A percentile compares a stretch with the other conserved stretches of the same genome.
Conservation (phyloP, 2,113 vertebrate species). For the Ramphastos sulfuratus region DNA sequence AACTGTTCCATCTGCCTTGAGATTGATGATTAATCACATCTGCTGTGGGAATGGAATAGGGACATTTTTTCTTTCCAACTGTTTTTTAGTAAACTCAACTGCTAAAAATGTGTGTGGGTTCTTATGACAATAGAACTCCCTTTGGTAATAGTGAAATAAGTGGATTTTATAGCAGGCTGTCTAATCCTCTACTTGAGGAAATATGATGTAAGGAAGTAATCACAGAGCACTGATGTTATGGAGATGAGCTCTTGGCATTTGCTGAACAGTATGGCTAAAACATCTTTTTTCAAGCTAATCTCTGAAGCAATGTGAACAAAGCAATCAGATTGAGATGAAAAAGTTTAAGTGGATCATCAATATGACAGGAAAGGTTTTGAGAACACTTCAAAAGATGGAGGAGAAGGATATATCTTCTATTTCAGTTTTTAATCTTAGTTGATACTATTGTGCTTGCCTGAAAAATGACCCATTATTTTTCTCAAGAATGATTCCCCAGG, state of each 20-base stretch:
- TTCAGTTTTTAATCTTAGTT: slow-evolving; percentile 29
- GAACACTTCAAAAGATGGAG: slow-evolving; percentile 46
- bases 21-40: slow-evolving; percentile 6
- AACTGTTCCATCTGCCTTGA: slow-evolving; percentile 24
- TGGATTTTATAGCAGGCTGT: slow-evolving; percentile 31
- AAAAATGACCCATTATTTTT: slow-evolving; percentile 19
- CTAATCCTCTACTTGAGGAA: slow-evolving; percentile 29
- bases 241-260: slow-evolving; percentile 46
- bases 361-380: slow-evolving; percentile 14
- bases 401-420: not conserved
- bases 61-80: not conserved
- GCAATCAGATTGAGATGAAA: slow-evolving; percentile 43
- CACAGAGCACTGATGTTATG: not conserved
- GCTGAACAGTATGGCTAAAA: not conserved
- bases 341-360: slow-evolving; percentile 44
- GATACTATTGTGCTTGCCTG: not conserved
- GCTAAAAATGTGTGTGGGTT: not conserved
- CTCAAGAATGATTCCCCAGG: not conserved
- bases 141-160: slow-evolving; percentile 8
- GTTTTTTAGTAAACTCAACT: not conserved
- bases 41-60: not conserved
- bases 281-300: not conserved
- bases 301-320: slow-evolving; percentile 23
- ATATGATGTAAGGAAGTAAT: not conserved
- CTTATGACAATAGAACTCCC: not conserved